Evolutionary conservation across 2,113 vertebrate genomes (phyloP).

Genomic region (Vombatus ursinus): DNA sequence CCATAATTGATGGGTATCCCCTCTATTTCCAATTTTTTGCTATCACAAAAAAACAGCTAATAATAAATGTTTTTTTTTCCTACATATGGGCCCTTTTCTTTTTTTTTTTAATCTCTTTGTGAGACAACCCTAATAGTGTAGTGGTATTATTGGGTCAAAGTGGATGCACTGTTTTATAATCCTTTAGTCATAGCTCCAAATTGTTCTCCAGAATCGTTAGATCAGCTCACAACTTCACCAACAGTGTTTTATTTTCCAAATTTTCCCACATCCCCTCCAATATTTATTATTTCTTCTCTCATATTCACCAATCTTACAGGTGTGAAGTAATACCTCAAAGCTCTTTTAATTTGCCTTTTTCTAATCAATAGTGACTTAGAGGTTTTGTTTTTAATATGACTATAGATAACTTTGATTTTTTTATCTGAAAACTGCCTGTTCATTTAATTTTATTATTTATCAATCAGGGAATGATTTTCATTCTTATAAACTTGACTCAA

Average conservation of each 20-base stretch:
- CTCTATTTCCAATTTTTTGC: background rate
- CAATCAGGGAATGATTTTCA: too few relatives aligned
- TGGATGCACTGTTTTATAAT: fast-evolving
- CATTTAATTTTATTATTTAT: too few relatives aligned
- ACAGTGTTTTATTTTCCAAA: background rate
- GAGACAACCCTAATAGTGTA: background rate
- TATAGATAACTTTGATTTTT: background rate
- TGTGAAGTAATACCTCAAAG: background rate
- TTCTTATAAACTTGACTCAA: too few relatives aligned
- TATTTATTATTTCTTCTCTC: background rate
- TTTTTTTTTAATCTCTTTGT: background rate
- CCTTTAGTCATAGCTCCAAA: background rate
- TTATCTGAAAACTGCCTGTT: too few relatives aligned
- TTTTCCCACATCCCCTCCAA: background rate
- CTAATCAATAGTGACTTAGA: background rate
- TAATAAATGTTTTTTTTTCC: background rate
- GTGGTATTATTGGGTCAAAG: background rate
- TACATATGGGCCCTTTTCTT: background rate
- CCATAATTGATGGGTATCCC: background rate
- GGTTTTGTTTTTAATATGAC: background rate
- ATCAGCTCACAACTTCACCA: background rate
- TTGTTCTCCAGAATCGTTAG: background rate
- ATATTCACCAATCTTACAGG: background rate
- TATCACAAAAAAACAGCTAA: background rate
- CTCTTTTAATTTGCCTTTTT: background rate